Conservation (phyloP, 2,888 invertebrate species). For the Lutraria lutraria region DNA sequence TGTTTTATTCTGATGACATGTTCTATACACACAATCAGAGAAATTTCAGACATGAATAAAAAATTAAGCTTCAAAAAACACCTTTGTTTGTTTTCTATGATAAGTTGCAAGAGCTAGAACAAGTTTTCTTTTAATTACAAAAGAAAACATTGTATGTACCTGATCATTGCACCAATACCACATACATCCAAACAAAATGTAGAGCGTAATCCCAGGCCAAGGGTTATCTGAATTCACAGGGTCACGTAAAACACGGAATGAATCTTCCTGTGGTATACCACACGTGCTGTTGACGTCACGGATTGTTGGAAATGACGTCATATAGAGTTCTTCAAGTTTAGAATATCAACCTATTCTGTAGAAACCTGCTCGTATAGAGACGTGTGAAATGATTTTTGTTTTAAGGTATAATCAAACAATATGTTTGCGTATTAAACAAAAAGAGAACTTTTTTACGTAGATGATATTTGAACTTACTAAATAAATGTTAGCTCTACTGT, state of each 20-base stretch:
- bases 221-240: conserved; percentile 80
- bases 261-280: conserved; percentile 79
- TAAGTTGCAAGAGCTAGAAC: too few species aligned
- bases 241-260: conserved; percentile 82
- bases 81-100: too few species aligned
- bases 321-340: conserved; percentile 73
- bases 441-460: too few species aligned
- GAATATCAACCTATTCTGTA: conserved; percentile 79
- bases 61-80: too few species aligned
- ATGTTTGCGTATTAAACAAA: too few species aligned
- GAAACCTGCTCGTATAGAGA: not conserved
- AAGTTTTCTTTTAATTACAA: too few species aligned
- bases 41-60: too few species aligned
- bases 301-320: conserved; percentile 74
- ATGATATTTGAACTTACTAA: too few species aligned
- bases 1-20: too few species aligned
- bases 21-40: too few species aligned
- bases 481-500: too few species aligned
- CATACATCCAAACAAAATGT: conserved; percentile 78
- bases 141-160: conserved; percentile 65
- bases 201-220: conserved; percentile 82
- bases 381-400: not conserved
- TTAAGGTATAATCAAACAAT: not conserved
- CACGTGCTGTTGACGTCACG: conserved; percentile 75
- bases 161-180: conserved; percentile 86